Base-by-base conservation (phyloP, 2,797 vertebrate genomes). In the Hydrolagus colliei region DNA sequence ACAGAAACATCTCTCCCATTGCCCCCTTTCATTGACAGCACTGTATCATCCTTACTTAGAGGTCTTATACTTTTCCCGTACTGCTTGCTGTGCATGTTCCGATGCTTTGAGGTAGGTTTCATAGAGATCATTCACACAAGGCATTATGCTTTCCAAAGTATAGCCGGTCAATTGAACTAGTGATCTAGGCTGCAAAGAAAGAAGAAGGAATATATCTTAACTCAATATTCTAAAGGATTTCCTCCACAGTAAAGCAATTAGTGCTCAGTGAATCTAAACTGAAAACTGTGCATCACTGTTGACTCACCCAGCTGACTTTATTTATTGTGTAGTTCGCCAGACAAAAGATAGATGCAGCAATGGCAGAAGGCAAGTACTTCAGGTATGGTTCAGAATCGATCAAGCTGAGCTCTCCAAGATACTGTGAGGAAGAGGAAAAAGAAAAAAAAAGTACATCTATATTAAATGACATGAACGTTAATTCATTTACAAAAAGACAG, bases 61-160 rank as follows among this genome's bases (percentile, higher is more conserved):
- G 35, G 90, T 91, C 91, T 98, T 99, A 93, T 99, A 99, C 90
- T 99, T 99, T 87, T 99, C 98, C 86, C 94, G 91, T 88, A 99
- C 95, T 2, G 97, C 97, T 91, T 99, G 98, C 90, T 99, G 98
- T 0, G 95, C 93, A n/a, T 99, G 98, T 86, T 95, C 94, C 78
- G 95, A 78, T 71, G 96, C 96, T 89, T 71, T 91, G 92, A 97
- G 93, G 94, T 96, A 96, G 87, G 91, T 95, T 89, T 90, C 89
- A 89, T 99, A 95, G 14, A 99, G 94, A 90, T 99, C 97, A 87
- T 93, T 59, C 41, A 99, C 85, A 71, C 97, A 99, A 11, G 96
- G 96, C 91, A 95, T 95, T 86, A 99, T 93, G 77, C 92, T 94
- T 75, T 96, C 96, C 32, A 97, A 88, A 2, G 93, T 91, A 88